These are phyloP conservation scores for Agonum fuliginosum DNA, from an alignment of 2,888 invertebrate genomes.

Conservation along the genomic window DNA sequence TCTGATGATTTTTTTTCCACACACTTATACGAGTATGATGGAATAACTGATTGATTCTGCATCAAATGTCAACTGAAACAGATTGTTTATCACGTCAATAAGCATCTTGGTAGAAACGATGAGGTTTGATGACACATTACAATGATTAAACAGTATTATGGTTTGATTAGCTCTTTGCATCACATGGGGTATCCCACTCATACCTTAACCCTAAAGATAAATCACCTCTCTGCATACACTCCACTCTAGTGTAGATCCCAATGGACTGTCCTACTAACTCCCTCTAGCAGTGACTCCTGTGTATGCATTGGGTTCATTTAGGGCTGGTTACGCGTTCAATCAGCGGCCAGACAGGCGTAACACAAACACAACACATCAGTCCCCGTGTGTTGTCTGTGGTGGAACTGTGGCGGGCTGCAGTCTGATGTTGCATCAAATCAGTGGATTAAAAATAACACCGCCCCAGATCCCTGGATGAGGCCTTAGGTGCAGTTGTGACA, in stretches of 20 bases:
- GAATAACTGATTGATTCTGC: no score
- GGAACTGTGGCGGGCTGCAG: neutral
- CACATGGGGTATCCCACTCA: no score
- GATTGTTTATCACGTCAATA: no score
- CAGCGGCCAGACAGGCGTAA: conserved; percentile 17
- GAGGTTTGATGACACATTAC: no score
- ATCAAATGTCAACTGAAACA: no score
- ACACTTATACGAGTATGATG: no score
- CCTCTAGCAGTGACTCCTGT: neutral
- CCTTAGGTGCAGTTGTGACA: no score
- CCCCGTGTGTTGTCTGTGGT: neutral
- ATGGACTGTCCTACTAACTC: neutral
- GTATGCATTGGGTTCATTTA: conserved; percentile 15
- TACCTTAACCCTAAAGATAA: neutral
- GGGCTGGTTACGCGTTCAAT: conserved; percentile 16
- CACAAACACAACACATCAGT: neutral
- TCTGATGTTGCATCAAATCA: conserved; percentile 14
- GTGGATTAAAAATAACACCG: conserved; percentile 19
- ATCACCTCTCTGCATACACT: neutral
- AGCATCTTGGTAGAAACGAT: no score
- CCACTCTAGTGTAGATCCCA: neutral
- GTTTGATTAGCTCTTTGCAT: no score
- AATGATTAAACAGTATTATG: no score
- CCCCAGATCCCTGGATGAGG: neutral
- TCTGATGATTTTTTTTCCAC: no score